A percentile compares a stretch with the other conserved stretches of the same genome.
phyloP scores from a whole-genome alignment of 2,888 invertebrate genomes.

The Microctonus brassicae region DNA sequence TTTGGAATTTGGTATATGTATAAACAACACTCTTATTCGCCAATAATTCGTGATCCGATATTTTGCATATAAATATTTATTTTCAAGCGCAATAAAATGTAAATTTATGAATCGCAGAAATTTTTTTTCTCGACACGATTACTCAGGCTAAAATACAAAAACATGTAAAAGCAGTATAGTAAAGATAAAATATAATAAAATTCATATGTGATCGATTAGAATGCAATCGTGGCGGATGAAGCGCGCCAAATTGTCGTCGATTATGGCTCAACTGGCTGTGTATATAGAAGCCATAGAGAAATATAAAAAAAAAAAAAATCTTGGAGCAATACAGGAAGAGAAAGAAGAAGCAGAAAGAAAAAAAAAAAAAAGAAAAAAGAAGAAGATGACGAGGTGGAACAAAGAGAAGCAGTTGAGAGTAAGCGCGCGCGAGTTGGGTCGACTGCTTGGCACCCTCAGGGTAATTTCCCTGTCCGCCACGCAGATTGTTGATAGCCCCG shows the following conservation, averaged over 20 bases:
- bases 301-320: background rate
- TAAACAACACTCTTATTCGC: too few species aligned
- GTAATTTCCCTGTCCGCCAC: conserved; percentile 37
- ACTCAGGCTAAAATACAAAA: too few species aligned
- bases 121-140: background rate
- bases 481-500: conserved; percentile 44
- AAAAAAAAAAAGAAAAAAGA: background rate
- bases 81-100: background rate
- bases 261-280: conserved; percentile 22
- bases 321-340: too few species aligned
- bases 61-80: background rate
- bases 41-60: too few species aligned
- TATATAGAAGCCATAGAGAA: background rate
- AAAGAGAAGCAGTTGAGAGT: conserved; percentile 16
- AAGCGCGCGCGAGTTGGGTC: conserved; percentile 24
- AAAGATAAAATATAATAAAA: background rate
- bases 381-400: background rate
- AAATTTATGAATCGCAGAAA: background rate
- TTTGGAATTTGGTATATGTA: too few species aligned
- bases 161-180: too few species aligned
- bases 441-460: conserved; percentile 37
- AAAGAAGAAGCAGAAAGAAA: background rate
- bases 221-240: conserved; percentile 6
- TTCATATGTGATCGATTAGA: background rate
- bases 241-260: conserved; percentile 35